Percentiles rank a stretch among this genome's conserved stretches.
Evolutionary conservation across 2,797 vertebrate genomes (phyloP).

Genomic region (Orientallactaga sibirica): DNA sequence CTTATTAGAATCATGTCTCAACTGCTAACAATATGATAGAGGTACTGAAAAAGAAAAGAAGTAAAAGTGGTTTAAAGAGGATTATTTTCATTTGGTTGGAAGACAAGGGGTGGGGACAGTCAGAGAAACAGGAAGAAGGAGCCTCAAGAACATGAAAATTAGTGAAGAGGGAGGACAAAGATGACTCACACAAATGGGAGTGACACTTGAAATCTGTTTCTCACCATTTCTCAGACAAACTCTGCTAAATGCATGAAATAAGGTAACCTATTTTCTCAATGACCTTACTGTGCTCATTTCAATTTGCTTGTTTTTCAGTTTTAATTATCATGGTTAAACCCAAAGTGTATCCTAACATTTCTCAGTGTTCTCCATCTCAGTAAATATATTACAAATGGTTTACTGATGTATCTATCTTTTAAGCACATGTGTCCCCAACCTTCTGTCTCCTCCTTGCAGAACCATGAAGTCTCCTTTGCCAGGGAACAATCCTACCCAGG

Average conservation of each 20-base stretch:
- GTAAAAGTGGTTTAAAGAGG: background rate
- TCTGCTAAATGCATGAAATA: background rate
- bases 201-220: background rate
- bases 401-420: background rate
- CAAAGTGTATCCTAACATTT: background rate
- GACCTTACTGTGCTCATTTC: background rate
- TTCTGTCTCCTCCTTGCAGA: background rate
- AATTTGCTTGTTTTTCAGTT: slow-evolving; percentile 17
- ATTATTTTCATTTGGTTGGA: background rate
- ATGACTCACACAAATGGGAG: background rate
- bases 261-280: background rate
- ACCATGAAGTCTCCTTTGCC: slow-evolving; percentile 33
- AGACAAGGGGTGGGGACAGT: background rate
- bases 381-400: background rate
- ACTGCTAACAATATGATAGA: background rate
- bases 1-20: background rate
- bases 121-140: slow-evolving; percentile 15
- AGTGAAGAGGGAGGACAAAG: background rate
- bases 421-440: background rate
- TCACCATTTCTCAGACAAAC: background rate
- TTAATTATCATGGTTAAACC: background rate
- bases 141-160: background rate
- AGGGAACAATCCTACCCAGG: slow-evolving; percentile 51
- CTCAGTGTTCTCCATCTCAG: background rate
- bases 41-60: background rate